Conservation (phyloP, 2,888 invertebrate genomes). For the Spialia ferax region DNA sequence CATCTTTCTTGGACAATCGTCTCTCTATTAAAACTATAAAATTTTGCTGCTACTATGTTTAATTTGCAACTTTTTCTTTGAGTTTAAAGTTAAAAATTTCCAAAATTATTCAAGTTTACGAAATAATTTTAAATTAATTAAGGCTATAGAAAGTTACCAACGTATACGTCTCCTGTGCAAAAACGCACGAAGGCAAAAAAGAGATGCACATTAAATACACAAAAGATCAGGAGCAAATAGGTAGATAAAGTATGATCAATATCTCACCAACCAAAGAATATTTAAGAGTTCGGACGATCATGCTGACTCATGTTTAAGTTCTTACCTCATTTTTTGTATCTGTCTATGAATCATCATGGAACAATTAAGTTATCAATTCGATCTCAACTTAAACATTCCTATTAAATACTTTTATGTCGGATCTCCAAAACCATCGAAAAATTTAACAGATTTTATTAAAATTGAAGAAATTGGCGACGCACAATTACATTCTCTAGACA, state of each 20-base stretch:
- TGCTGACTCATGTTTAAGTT: constrained; percentile 11
- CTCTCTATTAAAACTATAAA: too few species aligned
- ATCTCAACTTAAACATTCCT: not conserved
- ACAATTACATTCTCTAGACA: constrained; percentile 30
- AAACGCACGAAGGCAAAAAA: not conserved
- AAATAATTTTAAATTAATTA: not conserved
- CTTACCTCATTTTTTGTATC: not conserved
- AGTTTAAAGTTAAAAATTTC: too few species aligned
- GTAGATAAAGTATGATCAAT: not conserved
- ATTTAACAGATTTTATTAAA: not conserved
- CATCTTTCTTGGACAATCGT: too few species aligned
- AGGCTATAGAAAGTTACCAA: too few species aligned
- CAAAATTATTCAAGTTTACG: not conserved
- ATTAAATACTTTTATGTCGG: not conserved
- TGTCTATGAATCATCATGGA: constrained; percentile 12
- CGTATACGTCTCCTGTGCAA: not conserved
- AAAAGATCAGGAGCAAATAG: constrained; percentile 1
- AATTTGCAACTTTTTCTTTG: too few species aligned
- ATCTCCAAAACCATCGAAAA: constrained; percentile 6
- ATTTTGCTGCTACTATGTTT: too few species aligned
- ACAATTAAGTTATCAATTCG: constrained; percentile 10
- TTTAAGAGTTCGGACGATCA: not conserved
- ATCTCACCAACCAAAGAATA: constrained; percentile 5
- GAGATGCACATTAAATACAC: not conserved
- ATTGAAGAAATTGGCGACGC: constrained; percentile 8